Base-by-base conservation (phyloP, 2,888 invertebrate species). In the Heliconius aoede region DNA sequence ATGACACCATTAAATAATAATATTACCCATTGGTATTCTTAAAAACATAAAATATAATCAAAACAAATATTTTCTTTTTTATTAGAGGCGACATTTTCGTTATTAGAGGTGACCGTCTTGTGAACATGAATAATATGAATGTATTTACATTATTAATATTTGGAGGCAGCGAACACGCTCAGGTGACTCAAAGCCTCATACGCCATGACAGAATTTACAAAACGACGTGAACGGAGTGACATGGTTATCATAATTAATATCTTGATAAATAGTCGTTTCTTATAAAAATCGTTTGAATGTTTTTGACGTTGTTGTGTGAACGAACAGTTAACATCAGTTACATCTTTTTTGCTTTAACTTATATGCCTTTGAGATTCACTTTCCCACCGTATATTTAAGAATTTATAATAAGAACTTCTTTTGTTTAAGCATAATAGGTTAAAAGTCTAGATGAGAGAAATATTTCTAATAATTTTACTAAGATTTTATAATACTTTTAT, bases 71-170 rank as follows among this genome's bases (percentile, higher is more conserved):
- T 46, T 65, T 46, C n/a, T n/a, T n/a, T n/a, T n/a, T n/a, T n/a
- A n/a, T n/a, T n/a, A n/a, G n/a, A n/a, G 32, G 40, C 11, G 9
- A 68, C 24, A 75, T 75, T 75, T n/a, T 55, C 36, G 9, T 68
- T 67, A 60, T 32, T 68, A 75, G 61, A 78, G 51, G 26, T 64
- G 62, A 68, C 51, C 55, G 74, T 72, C 72, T 68, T 62, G 69
- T 69, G 69, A 68, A 58, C 68, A 73, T 55, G 62, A 72, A 75
- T 75, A 72, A 72, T 76, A 61, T 46, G 72, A 75, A 75, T 76
- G 73, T 80, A 79, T 79, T 79, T 8, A 65, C 65, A 69, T 73
- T 74, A 74, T 69, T 77, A 78, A 74, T 74, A 74, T 79, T 79
- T 77, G 46, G 58, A 62, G 51, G 65, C 62, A 62, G 30, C 73